Conservation (phyloP, 2,888 invertebrate genomes). For the Amiota mariae region DNA sequence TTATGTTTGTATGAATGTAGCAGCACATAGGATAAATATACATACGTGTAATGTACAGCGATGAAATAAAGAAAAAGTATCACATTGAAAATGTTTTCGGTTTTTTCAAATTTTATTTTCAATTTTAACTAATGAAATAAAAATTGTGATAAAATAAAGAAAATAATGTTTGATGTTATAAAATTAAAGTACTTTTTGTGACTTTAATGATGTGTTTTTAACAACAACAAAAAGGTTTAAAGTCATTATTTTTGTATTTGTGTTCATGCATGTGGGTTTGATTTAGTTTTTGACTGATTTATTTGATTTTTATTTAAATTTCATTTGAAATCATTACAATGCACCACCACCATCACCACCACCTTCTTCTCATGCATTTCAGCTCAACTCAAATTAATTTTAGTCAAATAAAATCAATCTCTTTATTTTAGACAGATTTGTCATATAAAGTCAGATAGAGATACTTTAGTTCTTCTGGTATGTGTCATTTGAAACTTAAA, state of each 20-base stretch:
- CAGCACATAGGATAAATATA: background rate
- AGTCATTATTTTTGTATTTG: too few species aligned
- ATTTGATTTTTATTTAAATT: conserved; percentile 21
- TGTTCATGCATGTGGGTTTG: background rate
- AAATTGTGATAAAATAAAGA: background rate
- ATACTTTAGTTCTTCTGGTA: too few species aligned
- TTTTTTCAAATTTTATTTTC: conserved; percentile 7
- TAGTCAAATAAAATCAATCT: too few species aligned
- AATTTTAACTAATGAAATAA: conserved; percentile 28
- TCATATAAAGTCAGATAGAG: too few species aligned
- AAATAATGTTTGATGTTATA: background rate
- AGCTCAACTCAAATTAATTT: too few species aligned
- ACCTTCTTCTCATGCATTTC: too few species aligned
- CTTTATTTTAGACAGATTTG: too few species aligned
- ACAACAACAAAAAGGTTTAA: background rate
- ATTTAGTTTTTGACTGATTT: conserved; percentile 1
- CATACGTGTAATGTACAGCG: background rate
- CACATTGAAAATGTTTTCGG: background rate
- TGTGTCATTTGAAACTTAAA: too few species aligned
- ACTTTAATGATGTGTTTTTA: background rate
- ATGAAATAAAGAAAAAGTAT: background rate
- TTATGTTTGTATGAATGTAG: background rate
- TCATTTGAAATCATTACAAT: too few species aligned
- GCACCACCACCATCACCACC: too few species aligned
- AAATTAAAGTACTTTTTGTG: conserved; percentile 6